A percentile compares a stretch with the other conserved stretches of the same genome.
phyloP scores from a whole-genome alignment of 1,140 invertebrate genomes.

The Atopsyche davidsoni region DNA sequence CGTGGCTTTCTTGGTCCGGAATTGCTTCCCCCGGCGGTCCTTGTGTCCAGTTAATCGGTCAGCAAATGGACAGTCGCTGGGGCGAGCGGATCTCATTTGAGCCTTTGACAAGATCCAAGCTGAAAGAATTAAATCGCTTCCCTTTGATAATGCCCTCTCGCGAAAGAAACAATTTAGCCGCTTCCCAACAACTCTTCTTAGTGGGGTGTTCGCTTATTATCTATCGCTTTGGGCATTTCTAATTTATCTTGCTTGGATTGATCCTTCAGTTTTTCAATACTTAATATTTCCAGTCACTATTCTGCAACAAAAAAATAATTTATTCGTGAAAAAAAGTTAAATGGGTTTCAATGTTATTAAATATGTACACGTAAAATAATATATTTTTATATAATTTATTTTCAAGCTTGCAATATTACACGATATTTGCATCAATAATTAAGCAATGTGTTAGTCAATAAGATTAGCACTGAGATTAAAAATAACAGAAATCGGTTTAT shows the following conservation, averaged over 20 bases:
- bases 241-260: background rate
- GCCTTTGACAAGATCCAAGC: conserved; percentile 23
- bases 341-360: too few species aligned
- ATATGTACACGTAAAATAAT: too few species aligned
- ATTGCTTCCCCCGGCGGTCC: conserved; percentile 8
- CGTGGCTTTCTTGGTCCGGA: background rate
- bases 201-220: too few species aligned
- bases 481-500: too few species aligned
- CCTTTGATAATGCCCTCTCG: conserved; percentile 18
- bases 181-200: background rate
- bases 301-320: too few species aligned
- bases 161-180: conserved; percentile 20
- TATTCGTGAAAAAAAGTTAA: too few species aligned
- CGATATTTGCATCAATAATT: too few species aligned
- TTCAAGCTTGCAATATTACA: too few species aligned
- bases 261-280: background rate
- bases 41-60: conserved; percentile 23
- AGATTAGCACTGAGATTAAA: too few species aligned
- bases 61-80: conserved; percentile 20
- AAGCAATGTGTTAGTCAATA: too few species aligned
- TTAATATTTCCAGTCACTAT: background rate
- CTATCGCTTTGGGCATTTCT: background rate
- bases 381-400: too few species aligned
- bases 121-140: conserved; percentile 27
- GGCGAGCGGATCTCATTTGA: conserved; percentile 21